A percentile compares a stretch with the other conserved stretches of the same genome.
phyloP scores from a whole-genome alignment of 2,797 vertebrate genomes.

The Crenuchus spilurus region DNA sequence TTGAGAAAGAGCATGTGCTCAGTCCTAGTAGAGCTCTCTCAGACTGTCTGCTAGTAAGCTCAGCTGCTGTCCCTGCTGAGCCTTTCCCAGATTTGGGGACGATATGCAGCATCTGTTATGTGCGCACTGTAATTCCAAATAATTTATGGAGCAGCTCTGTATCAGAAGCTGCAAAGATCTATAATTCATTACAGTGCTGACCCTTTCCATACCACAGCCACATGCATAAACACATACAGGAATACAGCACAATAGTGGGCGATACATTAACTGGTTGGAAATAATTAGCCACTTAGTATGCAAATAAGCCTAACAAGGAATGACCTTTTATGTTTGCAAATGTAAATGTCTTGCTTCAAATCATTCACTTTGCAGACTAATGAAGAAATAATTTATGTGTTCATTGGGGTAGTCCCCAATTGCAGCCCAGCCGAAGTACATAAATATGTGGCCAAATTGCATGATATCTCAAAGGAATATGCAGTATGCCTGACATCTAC shows the following conservation, averaged over 20 bases:
- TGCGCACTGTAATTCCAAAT: background rate
- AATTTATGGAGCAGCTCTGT: background rate
- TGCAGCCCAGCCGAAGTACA: background rate
- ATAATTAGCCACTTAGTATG: conserved; percentile 53
- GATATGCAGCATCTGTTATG: background rate
- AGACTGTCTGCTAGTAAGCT: background rate
- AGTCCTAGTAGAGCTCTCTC: no score
- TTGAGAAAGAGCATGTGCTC: no score
- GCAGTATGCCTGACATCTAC: background rate
- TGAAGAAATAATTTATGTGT: conserved; percentile 26
- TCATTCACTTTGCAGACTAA: conserved; percentile 36
- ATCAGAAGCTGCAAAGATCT: background rate
- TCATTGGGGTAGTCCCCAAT: conserved; percentile 19
- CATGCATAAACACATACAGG: background rate
- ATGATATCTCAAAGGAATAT: no score
- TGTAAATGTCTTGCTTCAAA: conserved; percentile 39
- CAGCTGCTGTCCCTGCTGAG: background rate
- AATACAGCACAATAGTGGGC: background rate
- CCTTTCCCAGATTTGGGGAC: background rate
- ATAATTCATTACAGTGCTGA: background rate
- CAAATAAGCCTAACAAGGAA: conserved; percentile 47
- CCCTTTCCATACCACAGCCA: conserved; percentile 4
- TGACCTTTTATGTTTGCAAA: conserved; percentile 47
- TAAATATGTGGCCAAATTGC: conserved; percentile 8
- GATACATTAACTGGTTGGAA: conserved; percentile 32